Percentiles rank a stretch among this genome's conserved stretches.
Evolutionary conservation across 1,140 invertebrate genomes (phyloP).

Genomic region (Drosophila parvula): DNA sequence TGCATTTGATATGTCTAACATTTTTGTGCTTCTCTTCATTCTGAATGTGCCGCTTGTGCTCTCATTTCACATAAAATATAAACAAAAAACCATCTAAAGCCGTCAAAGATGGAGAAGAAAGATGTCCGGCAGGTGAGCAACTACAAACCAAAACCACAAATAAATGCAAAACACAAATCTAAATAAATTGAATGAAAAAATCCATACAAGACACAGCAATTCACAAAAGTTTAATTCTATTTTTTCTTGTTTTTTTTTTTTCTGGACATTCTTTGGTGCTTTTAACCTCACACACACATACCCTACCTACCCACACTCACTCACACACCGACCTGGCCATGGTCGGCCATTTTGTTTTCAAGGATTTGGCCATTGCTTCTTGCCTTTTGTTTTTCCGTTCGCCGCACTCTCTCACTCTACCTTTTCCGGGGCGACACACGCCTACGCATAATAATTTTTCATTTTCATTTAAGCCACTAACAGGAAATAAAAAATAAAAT

Average conservation of each 20-base stretch:
- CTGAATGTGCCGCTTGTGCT: conserved; percentile 69
- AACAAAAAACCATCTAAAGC: conserved; percentile 84
- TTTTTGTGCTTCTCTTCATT: conserved; percentile 68
- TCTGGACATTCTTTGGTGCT: conserved; percentile 56
- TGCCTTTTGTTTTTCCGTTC: conserved; percentile 38
- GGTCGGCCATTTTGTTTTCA: conserved; percentile 75
- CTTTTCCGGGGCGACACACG: conserved; percentile 34
- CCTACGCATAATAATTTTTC: conserved; percentile 80
- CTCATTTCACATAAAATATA: conserved; percentile 47
- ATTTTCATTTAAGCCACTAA: conserved; percentile 44
- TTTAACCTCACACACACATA: conserved; percentile 23
- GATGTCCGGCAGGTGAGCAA: conserved; percentile 87
- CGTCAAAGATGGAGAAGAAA: conserved; percentile 88
- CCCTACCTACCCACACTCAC: conserved; percentile 15
- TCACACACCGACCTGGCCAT: conserved; percentile 35
- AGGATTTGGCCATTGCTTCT: conserved; percentile 41
- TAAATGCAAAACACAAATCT: conserved; percentile 33
- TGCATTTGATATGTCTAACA: conserved; percentile 65
- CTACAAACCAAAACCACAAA: conserved; percentile 40
- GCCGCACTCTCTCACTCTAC: conserved; percentile 4
- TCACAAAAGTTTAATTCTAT: conserved; percentile 30
- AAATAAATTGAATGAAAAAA: conserved; percentile 28
- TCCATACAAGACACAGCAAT: conserved; percentile 36
- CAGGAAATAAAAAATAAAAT: conserved; percentile 36
- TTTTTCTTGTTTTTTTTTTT: conserved; percentile 37